A percentile compares a stretch with the other conserved stretches of the same genome.
Conservation (phyloP, 2,113 vertebrate species). For the Sorex araneus region DNA sequence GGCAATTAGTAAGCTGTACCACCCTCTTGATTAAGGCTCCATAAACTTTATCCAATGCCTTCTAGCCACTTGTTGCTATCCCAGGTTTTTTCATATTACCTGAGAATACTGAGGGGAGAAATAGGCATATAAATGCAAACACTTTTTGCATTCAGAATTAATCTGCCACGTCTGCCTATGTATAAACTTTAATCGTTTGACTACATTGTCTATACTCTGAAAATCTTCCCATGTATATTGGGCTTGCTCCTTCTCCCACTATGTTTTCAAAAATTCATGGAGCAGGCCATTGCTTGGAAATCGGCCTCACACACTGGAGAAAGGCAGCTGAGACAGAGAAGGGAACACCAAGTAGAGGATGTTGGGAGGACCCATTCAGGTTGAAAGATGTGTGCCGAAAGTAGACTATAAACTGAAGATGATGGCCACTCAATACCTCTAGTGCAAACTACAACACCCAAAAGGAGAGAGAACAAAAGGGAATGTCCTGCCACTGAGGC, state of each 20-base stretch:
- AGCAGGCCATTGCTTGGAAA: too few species aligned
- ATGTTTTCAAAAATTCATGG: not conserved
- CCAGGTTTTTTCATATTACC: not conserved
- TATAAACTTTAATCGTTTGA: not conserved
- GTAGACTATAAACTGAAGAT: too few species aligned
- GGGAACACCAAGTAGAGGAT: too few species aligned
- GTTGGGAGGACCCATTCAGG: too few species aligned
- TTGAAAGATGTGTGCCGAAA: too few species aligned
- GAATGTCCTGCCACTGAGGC: too few species aligned
- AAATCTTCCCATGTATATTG: not conserved
- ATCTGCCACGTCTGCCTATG: not conserved
- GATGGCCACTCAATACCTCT: too few species aligned
- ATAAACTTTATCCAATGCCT: not conserved
- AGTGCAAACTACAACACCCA: too few species aligned
- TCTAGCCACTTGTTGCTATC: not conserved
- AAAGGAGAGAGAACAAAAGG: too few species aligned
- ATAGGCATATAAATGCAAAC: not conserved
- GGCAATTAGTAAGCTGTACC: not conserved
- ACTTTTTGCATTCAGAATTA: not conserved
- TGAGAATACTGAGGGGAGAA: not conserved
- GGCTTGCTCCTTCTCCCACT: not conserved
- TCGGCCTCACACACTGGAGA: too few species aligned
- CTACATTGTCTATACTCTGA: not conserved
- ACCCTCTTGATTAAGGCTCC: not conserved
- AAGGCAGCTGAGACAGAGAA: too few species aligned